Evolutionary conservation across 1,140 invertebrate genomes (phyloP).

Genomic region (Philopotamus ludificatus): DNA sequence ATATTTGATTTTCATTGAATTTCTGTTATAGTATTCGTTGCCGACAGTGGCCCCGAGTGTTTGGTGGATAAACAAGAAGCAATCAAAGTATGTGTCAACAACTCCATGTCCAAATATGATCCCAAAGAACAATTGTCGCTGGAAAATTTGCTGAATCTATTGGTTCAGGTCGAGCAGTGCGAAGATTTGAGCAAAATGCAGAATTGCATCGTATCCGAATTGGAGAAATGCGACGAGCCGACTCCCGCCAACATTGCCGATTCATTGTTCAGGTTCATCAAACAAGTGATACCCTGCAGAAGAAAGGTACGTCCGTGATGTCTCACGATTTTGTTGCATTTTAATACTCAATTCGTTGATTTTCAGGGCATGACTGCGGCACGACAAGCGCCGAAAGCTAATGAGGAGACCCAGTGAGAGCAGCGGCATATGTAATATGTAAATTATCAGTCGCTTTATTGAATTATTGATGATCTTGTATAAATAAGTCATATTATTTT

Average conservation of each 20-base stretch:
- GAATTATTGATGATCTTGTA: too few species aligned
- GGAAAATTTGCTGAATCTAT: slow-evolving; percentile 56
- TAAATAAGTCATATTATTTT: too few species aligned
- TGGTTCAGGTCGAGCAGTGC: slow-evolving; percentile 51
- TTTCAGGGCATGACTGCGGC: too few species aligned
- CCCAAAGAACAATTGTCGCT: slow-evolving; percentile 50
- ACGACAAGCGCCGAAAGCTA: too few species aligned
- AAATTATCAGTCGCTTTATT: too few species aligned
- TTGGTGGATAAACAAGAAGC: slow-evolving; percentile 60
- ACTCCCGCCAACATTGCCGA: slow-evolving; percentile 78
- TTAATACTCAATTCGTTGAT: too few species aligned
- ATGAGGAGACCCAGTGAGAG: too few species aligned
- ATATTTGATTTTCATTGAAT: not conserved
- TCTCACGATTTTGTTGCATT: too few species aligned
- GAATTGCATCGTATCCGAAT: slow-evolving; percentile 61
- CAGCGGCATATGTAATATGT: too few species aligned
- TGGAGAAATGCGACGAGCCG: slow-evolving; percentile 69
- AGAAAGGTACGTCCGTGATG: slow-evolving; percentile 45
- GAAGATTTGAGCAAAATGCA: slow-evolving; percentile 63
- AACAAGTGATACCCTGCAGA: slow-evolving; percentile 68
- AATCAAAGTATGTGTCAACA: slow-evolving; percentile 65
- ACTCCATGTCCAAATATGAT: slow-evolving; percentile 56
- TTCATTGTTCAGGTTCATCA: slow-evolving; percentile 71
- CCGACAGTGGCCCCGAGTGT: slow-evolving; percentile 74
- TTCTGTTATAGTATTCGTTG: slow-evolving; percentile 68